These are phyloP conservation scores for Teleogryllus oceanicus DNA, from an alignment of 2,888 invertebrate genomes.

Conservation along the genomic window DNA sequence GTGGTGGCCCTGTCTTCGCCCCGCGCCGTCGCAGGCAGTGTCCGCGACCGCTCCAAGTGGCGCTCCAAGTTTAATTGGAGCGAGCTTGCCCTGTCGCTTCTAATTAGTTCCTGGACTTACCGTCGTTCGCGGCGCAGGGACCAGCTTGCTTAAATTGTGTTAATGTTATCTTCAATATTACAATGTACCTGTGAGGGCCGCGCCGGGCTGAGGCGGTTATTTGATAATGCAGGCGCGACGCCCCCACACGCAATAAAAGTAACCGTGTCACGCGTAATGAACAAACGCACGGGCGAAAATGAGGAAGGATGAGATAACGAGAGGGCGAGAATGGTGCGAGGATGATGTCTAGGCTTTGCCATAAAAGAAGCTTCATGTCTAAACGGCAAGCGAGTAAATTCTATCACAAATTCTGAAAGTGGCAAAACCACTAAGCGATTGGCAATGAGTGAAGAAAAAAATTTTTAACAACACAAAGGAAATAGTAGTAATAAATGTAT, in stretches of 20 bases:
- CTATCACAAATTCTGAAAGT: too few species aligned
- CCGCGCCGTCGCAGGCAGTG: neutral
- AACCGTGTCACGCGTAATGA: neutral
- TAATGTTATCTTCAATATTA: conserved; percentile 18
- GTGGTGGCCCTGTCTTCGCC: too few species aligned
- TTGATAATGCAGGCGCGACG: conserved; percentile 5
- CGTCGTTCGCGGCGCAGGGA: neutral
- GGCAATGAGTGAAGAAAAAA: too few species aligned
- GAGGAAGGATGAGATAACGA: too few species aligned
- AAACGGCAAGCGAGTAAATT: too few species aligned
- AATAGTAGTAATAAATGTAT: too few species aligned
- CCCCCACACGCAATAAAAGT: neutral
- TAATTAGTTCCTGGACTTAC: conserved; percentile 18
- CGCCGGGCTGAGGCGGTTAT: neutral
- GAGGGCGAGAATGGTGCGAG: too few species aligned
- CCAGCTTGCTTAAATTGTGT: neutral
- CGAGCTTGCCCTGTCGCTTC: neutral
- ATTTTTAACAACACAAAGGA: too few species aligned
- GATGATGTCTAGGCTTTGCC: too few species aligned
- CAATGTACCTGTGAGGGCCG: neutral
- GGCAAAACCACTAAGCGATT: too few species aligned
- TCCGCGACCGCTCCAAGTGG: neutral
- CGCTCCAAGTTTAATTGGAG: conserved; percentile 10
- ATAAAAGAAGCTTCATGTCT: too few species aligned
- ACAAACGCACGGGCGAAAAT: neutral